Evolutionary conservation across 92 coral and sea anemone species (phyloP).

Genomic region (Palythoa caribaeorum): DNA sequence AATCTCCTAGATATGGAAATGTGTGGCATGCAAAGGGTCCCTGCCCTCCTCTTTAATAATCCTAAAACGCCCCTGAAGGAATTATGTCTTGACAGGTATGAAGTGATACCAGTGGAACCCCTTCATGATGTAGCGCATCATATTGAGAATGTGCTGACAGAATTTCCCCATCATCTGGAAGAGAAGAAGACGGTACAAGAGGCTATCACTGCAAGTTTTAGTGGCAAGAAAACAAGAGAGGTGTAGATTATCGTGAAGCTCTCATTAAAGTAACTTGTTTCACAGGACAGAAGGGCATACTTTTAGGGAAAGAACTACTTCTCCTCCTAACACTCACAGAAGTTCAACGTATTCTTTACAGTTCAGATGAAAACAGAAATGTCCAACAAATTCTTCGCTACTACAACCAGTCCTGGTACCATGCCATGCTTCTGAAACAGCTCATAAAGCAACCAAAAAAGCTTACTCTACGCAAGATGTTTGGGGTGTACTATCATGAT

Average conservation of each 20-base stretch:
- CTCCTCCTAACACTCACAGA: constrained; percentile 59
- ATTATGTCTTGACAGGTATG: constrained; percentile 52
- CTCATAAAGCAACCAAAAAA: constrained; percentile 45
- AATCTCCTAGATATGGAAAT: constrained; percentile 45
- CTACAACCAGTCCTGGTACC: constrained; percentile 57
- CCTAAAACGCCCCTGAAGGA: constrained; percentile 57
- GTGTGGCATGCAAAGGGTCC: constrained; percentile 63
- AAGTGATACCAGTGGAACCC: constrained; percentile 61
- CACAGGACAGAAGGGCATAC: constrained; percentile 41
- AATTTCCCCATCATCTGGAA: constrained; percentile 53
- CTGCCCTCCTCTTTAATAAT: constrained; percentile 56
- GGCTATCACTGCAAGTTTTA: constrained; percentile 10
- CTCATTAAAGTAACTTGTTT: constrained; percentile 53
- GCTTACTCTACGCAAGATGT: constrained; percentile 48
- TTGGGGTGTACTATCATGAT: constrained; percentile 62
- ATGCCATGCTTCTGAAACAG: constrained; percentile 48
- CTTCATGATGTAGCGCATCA: constrained; percentile 49
- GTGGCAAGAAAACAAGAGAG: constrained; percentile 64
- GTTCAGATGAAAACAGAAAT: constrained; percentile 46
- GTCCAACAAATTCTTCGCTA: constrained; percentile 36
- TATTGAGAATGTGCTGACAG: constrained; percentile 62
- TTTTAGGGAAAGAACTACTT: constrained; percentile 39
- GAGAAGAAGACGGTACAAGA: constrained; percentile 30
- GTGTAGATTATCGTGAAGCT: constrained; percentile 56
- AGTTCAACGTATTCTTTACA: constrained; percentile 57